A percentile compares a stretch with the other conserved stretches of the same genome.
phyloP scores from a whole-genome alignment of 1,140 invertebrate species.

The Magallana gigas region DNA sequence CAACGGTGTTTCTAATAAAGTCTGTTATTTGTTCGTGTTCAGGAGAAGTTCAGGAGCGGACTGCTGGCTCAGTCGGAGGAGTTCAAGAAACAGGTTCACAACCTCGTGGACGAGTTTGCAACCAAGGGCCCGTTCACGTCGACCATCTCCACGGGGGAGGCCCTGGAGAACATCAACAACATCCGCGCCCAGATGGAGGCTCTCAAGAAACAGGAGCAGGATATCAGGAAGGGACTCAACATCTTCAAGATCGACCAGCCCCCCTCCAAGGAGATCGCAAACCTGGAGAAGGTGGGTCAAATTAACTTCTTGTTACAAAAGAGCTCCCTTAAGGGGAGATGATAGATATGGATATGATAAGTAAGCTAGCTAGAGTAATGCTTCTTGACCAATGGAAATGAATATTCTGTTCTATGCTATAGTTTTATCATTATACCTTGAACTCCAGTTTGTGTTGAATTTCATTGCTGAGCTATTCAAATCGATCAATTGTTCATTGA shows the following conservation, averaged over 20 bases:
- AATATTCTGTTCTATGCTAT: no score
- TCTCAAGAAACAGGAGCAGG: conserved; percentile 84
- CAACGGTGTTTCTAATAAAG: not conserved
- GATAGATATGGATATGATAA: not conserved
- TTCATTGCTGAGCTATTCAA: no score
- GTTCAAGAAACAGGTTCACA: conserved; percentile 83
- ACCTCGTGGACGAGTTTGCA: conserved; percentile 84
- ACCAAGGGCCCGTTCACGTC: conserved; percentile 81
- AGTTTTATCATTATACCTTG: no score
- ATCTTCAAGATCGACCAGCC: conserved; percentile 88
- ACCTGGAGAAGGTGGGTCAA: conserved; percentile 83
- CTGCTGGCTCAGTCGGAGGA: conserved; percentile 84
- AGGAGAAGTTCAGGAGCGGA: conserved; percentile 86
- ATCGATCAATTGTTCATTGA: no score
- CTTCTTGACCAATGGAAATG: no score
- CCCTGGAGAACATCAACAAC: conserved; percentile 83
- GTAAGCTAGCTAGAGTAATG: not conserved
- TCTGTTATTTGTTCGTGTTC: conserved; percentile 2
- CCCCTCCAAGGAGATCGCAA: conserved; percentile 85
- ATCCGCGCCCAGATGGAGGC: conserved; percentile 83
- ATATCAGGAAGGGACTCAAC: conserved; percentile 84
- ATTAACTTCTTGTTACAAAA: not conserved
- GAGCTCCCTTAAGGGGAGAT: not conserved
- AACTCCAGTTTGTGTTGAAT: no score
- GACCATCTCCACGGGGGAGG: conserved; percentile 81